Base-by-base conservation (phyloP, 2,888 invertebrate genomes). In the Pristionchus mayeri region DNA sequence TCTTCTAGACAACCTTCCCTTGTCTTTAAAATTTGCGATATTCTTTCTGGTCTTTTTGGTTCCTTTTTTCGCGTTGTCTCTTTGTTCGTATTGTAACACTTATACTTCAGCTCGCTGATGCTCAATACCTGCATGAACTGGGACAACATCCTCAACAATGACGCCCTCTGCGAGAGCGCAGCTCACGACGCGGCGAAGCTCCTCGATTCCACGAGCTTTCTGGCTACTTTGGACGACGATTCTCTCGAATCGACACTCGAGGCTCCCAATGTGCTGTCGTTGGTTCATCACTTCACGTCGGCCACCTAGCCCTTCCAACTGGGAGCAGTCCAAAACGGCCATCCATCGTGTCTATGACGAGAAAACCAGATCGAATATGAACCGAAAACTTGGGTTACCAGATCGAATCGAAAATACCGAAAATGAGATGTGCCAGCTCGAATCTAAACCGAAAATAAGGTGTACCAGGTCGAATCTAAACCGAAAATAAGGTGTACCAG, bases 271-370 rank as follows among this genome's bases (percentile, higher is more conserved):
- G 80, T 80, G 80, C 80, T 80, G 80, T 80, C 52, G 24, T 78
- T 50, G 76, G 50, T 78, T 18, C 34, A 16, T 27, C 24, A 16
- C n/a, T 37, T 18, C 3, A 37, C 54, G 24, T 34, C 80, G 57
- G 48, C 76, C 54, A 57, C 27, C 76, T 76, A 40, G 54, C n/a
- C 44, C 80, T 80, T 40, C 80, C 21, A 34, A 37, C 52, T n/a
- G 50, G 76, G 18, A 50, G 76, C 76, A 80, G 80, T 80, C 80
- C n/a, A 80, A 80, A 80, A 9, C 80, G 52, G 54, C 80, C 80
- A 40, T 0, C 40, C 57, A n/a, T 80, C 21, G 16, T 40, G 57
- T 40, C 18, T 37, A 9, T 37, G 21, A 57, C 57, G 37, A n/a
- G 76, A 80, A 78, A 80, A 44, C 79, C 79, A 79, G 79, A 54